Percentiles rank a stretch among this genome's conserved stretches.
These are phyloP conservation scores for Streptopelia turtur DNA, from an alignment of 2,797 vertebrate species.

Conservation along the genomic window DNA sequence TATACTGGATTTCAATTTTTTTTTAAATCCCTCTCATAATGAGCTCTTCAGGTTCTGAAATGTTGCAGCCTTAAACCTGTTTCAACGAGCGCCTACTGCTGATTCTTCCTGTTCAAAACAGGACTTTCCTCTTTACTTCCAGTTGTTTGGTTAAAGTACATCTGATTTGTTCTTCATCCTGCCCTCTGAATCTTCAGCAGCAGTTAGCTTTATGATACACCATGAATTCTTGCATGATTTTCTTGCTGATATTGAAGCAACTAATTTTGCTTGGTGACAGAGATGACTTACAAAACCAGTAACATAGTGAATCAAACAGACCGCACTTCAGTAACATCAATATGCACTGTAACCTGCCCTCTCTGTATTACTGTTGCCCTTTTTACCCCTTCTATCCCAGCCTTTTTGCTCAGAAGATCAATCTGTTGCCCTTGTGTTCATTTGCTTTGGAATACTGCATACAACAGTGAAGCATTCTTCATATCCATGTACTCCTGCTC, in stretches of 20 bases:
- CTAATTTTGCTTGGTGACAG: not conserved
- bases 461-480: not conserved
- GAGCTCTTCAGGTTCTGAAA: not conserved
- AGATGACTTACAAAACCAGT: not conserved
- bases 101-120: not conserved
- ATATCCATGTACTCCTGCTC: not conserved
- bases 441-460: not conserved
- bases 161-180: slow-evolving; percentile 22
- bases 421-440: not conserved
- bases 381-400: not conserved
- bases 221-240: not conserved
- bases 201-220: not conserved
- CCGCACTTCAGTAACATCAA: not conserved
- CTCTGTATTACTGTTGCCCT: not conserved
- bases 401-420: not conserved
- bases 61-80: not conserved
- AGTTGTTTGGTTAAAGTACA: slow-evolving; percentile 10
- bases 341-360: not conserved
- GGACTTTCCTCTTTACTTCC: not conserved
- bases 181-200: not conserved
- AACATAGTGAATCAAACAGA: not conserved
- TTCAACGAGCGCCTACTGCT: not conserved
- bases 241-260: not conserved
- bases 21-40: not conserved
- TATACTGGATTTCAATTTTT: not conserved